Base-by-base conservation (phyloP, 2,797 vertebrate species). In the Schizopygopsis pylzovi region DNA sequence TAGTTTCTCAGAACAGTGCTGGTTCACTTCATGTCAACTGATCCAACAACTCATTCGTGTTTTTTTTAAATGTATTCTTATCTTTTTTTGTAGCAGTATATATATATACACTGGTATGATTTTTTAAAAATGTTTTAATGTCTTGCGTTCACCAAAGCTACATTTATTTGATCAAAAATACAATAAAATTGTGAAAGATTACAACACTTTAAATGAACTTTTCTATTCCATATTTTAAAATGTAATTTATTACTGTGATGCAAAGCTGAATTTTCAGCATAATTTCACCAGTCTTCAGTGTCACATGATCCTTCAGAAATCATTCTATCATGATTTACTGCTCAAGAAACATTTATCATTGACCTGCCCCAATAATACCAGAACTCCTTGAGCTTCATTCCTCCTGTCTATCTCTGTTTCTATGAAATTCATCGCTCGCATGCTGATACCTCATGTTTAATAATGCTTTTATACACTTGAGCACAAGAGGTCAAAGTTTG, bases 351-450 rank as follows among this genome's bases (percentile, higher is more conserved):
- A 43, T 43, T 43, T 33, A 33, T 33, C 33, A 33, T 33, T 87
- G 84, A 83, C 63, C 59, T 71, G 81, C 81, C 82, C 90, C 89
- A 89, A 91, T 89, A 88, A 91, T 91, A 91, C 81, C 80, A 47
- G 13, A 78, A 70, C 67, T 45, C 77, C 84, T 79, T 47, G 67
- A 43, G 75, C 81, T 70, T 59, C 43, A 84, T 72, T 33, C 79
- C 86, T 81, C 63, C 37, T 45, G 45, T 75, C 71, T 73, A 25
- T 88, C 83, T 89, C 89, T 8, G 45, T 85, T 89, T 88, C 84
- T 82, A 79, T 84, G 18, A 70, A 81, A 71, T 77, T 81, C 47
- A 70, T 85, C 49, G 54, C 52, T 76, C 20, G 13, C 22, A 25
- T 8, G 80, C 72, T n/a, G 28, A 33, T 47, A 43, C 6, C 16